Percentiles rank a stretch among this genome's conserved stretches.
Evolutionary conservation across 2,888 invertebrate species (phyloP).

Genomic region (Hecatera dysodea): DNA sequence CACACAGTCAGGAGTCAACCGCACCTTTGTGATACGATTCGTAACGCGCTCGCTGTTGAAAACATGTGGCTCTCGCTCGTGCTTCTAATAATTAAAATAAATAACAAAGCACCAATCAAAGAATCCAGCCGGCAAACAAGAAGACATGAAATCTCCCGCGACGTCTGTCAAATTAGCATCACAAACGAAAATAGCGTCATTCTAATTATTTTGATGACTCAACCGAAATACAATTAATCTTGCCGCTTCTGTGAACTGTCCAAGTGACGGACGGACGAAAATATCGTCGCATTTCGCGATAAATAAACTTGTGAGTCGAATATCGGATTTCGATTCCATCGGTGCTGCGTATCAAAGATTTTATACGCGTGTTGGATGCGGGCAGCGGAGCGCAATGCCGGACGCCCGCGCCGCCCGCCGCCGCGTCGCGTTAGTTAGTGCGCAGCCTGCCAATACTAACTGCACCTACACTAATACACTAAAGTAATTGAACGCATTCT

Average conservation of each 20-base stretch:
- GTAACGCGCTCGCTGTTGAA: constrained; percentile 60
- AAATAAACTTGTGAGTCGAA: constrained; percentile 87
- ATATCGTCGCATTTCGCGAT: constrained; percentile 90
- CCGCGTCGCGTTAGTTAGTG: constrained; percentile 30
- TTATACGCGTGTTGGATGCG: constrained; percentile 82
- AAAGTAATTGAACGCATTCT: constrained; percentile 51
- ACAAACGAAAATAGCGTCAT: constrained; percentile 90
- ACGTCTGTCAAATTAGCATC: constrained; percentile 91
- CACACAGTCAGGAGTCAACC: constrained; percentile 46
- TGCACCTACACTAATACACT: constrained; percentile 12
- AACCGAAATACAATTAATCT: constrained; percentile 91
- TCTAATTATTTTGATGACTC: constrained; percentile 91
- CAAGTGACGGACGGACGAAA: constrained; percentile 89
- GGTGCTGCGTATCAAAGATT: constrained; percentile 90
- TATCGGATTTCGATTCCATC: constrained; percentile 90
- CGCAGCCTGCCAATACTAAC: constrained; percentile 56
- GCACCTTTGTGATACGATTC: constrained; percentile 59
- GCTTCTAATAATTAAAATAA: constrained; percentile 70
- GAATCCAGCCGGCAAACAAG: constrained; percentile 83
- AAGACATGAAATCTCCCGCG: constrained; percentile 89
- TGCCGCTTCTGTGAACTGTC: constrained; percentile 90
- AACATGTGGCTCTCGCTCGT: constrained; percentile 68
- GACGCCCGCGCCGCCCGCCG: constrained; percentile 48
- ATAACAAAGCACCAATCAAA: constrained; percentile 87
- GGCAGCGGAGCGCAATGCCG: constrained; percentile 83